phyloP scores from a whole-genome alignment of 1,140 invertebrate species.

The Brachionus plicatilis region DNA sequence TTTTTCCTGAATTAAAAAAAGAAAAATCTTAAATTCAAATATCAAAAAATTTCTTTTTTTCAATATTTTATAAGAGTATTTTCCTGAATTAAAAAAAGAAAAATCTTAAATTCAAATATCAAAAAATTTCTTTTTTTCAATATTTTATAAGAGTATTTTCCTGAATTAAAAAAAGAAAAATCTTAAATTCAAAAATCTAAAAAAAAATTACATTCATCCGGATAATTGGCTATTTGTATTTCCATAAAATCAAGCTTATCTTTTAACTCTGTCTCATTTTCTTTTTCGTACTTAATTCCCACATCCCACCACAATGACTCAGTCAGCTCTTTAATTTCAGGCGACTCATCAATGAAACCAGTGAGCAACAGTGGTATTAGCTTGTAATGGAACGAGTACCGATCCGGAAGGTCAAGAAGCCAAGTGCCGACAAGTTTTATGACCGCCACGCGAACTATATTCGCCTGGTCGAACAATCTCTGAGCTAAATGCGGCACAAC shows the following conservation, averaged over 20 bases:
- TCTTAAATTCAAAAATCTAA: neutral
- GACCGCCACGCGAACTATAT: constrained; percentile 64
- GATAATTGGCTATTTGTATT: constrained; percentile 55
- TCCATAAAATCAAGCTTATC: constrained; percentile 67
- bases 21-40: too few species aligned
- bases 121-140: too few species aligned
- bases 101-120: too few species aligned
- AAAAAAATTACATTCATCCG: constrained; percentile 56
- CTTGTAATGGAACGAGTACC: constrained; percentile 71
- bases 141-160: too few species aligned
- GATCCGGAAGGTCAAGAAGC: constrained; percentile 65
- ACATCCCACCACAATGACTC: constrained; percentile 62
- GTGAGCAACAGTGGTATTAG: constrained; percentile 71
- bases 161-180: neutral
- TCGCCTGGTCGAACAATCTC: constrained; percentile 68
- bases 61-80: too few species aligned
- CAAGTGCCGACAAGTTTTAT: constrained; percentile 64
- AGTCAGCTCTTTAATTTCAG: constrained; percentile 61
- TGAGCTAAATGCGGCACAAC: constrained; percentile 66
- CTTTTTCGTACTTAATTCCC: constrained; percentile 63
- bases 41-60: too few species aligned
- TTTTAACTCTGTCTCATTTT: constrained; percentile 71
- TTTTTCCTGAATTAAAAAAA: too few species aligned
- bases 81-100: too few species aligned
- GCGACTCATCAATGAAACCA: constrained; percentile 66